A percentile compares a stretch with the other conserved stretches of the same genome.
phyloP scores from a whole-genome alignment of 2,113 vertebrate genomes.

The Synchiropus splendidus region DNA sequence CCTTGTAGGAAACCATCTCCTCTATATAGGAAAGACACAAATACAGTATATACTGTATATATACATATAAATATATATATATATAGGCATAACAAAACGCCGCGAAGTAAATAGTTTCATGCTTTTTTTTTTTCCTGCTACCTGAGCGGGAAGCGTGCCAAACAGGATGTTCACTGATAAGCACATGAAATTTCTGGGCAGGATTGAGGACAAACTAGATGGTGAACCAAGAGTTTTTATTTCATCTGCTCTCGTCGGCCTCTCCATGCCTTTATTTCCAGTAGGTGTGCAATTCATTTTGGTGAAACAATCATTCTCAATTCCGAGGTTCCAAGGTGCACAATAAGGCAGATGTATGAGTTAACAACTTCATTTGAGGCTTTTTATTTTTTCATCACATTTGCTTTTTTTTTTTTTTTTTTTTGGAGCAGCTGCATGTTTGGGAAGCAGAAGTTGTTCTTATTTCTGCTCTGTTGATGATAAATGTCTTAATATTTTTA shows the following conservation, averaged over 20 bases:
- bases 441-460: constrained; percentile 5
- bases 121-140: constrained; percentile 10
- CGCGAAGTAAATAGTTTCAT: too few relatives aligned
- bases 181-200: constrained; percentile 41
- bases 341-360: constrained; percentile 13
- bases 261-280: constrained; percentile 14
- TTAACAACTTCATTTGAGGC: constrained; percentile 6
- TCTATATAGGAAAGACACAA: too few relatives aligned
- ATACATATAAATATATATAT: background rate
- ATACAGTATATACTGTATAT: too few relatives aligned
- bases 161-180: constrained; percentile 35
- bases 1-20: constrained; percentile 13
- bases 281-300: constrained; percentile 4
- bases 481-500: constrained; percentile 60
- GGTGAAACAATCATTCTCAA: constrained; percentile 20
- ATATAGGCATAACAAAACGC: background rate
- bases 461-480: constrained; percentile 43
- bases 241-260: too few relatives aligned
- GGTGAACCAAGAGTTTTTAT: too few relatives aligned
- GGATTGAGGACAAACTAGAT: too few relatives aligned
- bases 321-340: constrained; percentile 13
- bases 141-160: constrained; percentile 34
- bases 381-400: constrained; percentile 16
- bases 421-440: constrained; percentile 42
- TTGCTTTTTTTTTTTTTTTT: background rate